Evolutionary conservation across 2,113 vertebrate species (phyloP), one percentile per base, ranked within the genome.

Genomic region (Carlito syrichta): DNA sequence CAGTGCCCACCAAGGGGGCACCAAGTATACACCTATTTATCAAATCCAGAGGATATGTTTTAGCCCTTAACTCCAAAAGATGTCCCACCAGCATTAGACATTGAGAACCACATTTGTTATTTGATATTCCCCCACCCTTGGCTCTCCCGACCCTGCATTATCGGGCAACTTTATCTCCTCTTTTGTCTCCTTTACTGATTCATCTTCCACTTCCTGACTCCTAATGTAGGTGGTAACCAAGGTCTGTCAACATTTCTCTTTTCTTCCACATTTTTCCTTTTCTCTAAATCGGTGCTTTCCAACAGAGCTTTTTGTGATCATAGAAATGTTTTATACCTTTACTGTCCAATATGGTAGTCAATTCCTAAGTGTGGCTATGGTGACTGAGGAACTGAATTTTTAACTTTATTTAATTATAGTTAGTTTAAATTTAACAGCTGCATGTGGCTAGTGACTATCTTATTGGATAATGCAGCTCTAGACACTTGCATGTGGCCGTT

Each of bases 351-450:
- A 54, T 54, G 56, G 62, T 27, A 86, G 56, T 40, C 48, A 86
- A 48, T 86, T 95, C 35, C 38, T 76, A 86, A 86, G 8, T 14
- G 1, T 78, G 56, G 48, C 60, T 85, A 40, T 10, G 63, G 5
- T 85, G 1, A 48, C 2, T 40, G 16, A 90, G 76, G 8, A 92
- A 84, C 20, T 62, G 62, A 81, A 93, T 84, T 93, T 91, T 91
- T 48, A 82, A 82, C 81, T 86, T 58, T 25, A 88, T 35, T 90
- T 87, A 86, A 79, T 79, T 60, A 48, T 8, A 86, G 58, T 35
- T 88, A n/a, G 93, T 68, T 95, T 83, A 94, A 78, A 94, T 35
- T 50, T 86, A 62, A 92, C 32, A 92, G 90, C 8, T 58, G 35
- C 40, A 81, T 66, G 56, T 78, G 40, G 50, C 40, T 38, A 45